Percentiles rank a stretch among this genome's conserved stretches.
Conservation (phyloP, 2,113 vertebrate species). For the Anoura caudifer region DNA sequence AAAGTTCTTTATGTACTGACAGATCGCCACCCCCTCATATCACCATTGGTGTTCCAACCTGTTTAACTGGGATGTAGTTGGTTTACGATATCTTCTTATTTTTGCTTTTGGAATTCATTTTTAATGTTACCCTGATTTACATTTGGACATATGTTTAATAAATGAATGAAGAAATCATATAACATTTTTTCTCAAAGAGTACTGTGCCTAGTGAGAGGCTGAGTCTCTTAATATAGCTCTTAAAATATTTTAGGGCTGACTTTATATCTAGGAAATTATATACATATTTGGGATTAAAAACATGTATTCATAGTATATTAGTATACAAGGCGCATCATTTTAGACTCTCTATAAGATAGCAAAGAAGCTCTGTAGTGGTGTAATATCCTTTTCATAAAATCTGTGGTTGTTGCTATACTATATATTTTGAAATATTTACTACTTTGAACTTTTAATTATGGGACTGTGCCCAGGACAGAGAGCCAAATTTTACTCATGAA, state of each 20-base stretch:
- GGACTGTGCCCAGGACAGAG: conserved; percentile 29
- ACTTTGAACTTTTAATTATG: conserved; percentile 49
- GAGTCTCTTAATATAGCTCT: neutral
- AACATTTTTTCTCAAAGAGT: conserved; percentile 10
- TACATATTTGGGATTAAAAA: neutral
- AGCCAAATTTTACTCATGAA: conserved; percentile 24
- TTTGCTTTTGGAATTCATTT: conserved; percentile 45
- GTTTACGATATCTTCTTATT: neutral
- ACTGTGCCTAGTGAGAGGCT: neutral
- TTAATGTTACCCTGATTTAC: conserved; percentile 33
- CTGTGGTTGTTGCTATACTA: neutral
- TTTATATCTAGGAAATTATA: neutral
- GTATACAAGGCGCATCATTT: neutral
- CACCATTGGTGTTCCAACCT: conserved; percentile 36
- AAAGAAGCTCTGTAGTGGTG: neutral
- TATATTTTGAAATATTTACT: conserved; percentile 49
- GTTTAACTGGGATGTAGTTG: conserved; percentile 48
- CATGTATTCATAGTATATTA: neutral
- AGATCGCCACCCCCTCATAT: conserved; percentile 40
- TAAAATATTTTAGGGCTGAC: conserved; percentile 1
- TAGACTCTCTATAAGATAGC: neutral
- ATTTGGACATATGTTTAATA: conserved; percentile 29
- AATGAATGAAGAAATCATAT: conserved; percentile 4
- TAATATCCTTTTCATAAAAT: conserved; percentile 20
- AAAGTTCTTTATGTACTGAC: conserved; percentile 65